These are phyloP conservation scores for Drosophila meridionalis DNA, from an alignment of 2,888 invertebrate species.

Conservation along the genomic window DNA sequence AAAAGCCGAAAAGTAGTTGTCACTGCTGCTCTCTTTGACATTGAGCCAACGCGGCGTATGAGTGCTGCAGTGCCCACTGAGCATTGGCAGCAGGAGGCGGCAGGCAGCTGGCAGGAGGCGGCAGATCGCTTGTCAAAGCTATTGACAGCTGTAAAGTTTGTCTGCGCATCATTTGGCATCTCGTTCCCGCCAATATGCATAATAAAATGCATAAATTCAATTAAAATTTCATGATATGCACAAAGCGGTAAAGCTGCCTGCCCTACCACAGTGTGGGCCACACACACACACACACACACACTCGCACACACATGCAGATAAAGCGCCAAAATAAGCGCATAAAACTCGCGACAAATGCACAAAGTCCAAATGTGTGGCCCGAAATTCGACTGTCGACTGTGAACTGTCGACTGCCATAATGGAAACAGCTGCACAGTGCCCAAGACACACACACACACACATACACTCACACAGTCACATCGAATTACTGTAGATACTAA, in stretches of 20 bases:
- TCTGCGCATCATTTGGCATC: slow-evolving; percentile 48
- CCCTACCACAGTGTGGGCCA: slow-evolving; percentile 2
- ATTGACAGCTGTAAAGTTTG: slow-evolving; percentile 77
- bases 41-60: slow-evolving; percentile 62
- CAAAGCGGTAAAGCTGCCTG: slow-evolving; percentile 52
- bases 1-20: slow-evolving; percentile 71
- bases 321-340: slow-evolving; percentile 49
- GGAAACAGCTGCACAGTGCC: slow-evolving; percentile 59
- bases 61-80: slow-evolving; percentile 36
- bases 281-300: slow-evolving; percentile 25
- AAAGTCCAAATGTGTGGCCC: slow-evolving; percentile 55
- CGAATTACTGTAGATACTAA: not conserved
- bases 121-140: slow-evolving; percentile 56
- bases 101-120: not conserved
- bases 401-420: slow-evolving; percentile 56
- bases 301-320: not conserved
- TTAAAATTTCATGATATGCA: slow-evolving; percentile 74
- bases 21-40: slow-evolving; percentile 37
- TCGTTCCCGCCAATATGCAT: slow-evolving; percentile 56
- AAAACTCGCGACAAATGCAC: slow-evolving; percentile 60
- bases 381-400: slow-evolving; percentile 23
- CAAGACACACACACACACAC: slow-evolving; percentile 24
- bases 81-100: slow-evolving; percentile 1
- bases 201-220: slow-evolving; percentile 76
- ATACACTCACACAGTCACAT: slow-evolving; percentile 3